Evolutionary conservation across 2,888 invertebrate genomes (phyloP).

Genomic region (Sinodicranocentrus sp.): DNA sequence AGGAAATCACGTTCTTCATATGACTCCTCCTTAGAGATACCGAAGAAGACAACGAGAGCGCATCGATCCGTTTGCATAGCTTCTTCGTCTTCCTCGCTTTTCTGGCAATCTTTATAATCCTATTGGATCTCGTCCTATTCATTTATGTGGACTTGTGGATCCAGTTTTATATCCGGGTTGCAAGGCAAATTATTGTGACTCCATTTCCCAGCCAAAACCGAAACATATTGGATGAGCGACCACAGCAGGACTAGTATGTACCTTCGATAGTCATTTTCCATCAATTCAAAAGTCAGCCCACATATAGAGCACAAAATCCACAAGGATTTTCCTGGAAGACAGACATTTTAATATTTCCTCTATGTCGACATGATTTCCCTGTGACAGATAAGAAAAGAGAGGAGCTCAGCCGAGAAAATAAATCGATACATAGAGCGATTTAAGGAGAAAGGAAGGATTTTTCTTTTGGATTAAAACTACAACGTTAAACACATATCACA

Average conservation of each 20-base stretch:
- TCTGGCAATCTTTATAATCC: slow-evolving; percentile 59
- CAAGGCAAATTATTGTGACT: slow-evolving; percentile 49
- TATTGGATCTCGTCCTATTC: slow-evolving; percentile 56
- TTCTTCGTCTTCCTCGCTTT: slow-evolving; percentile 53
- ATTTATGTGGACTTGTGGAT: slow-evolving; percentile 58
- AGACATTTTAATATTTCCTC: slow-evolving; percentile 41
- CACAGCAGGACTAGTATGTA: neutral
- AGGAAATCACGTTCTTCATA: slow-evolving; percentile 44
- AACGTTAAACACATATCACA: slow-evolving; percentile 53
- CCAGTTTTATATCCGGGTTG: slow-evolving; percentile 46
- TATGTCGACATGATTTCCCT: slow-evolving; percentile 29
- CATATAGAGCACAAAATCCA: neutral
- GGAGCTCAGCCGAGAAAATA: neutral
- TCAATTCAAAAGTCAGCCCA: neutral
- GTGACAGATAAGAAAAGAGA: slow-evolving; percentile 42
- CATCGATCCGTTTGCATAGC: slow-evolving; percentile 58
- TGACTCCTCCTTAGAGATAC: slow-evolving; percentile 40
- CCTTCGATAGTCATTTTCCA: no score
- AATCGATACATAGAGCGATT: neutral
- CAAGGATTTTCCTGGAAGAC: neutral
- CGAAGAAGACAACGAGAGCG: slow-evolving; percentile 44
- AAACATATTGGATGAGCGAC: slow-evolving; percentile 14
- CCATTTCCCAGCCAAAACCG: slow-evolving; percentile 25
- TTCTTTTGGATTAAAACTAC: slow-evolving; percentile 45
- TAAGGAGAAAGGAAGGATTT: slow-evolving; percentile 10